phyloP scores from a whole-genome alignment of 2,797 vertebrate species.

The Thaleichthys pacificus region DNA sequence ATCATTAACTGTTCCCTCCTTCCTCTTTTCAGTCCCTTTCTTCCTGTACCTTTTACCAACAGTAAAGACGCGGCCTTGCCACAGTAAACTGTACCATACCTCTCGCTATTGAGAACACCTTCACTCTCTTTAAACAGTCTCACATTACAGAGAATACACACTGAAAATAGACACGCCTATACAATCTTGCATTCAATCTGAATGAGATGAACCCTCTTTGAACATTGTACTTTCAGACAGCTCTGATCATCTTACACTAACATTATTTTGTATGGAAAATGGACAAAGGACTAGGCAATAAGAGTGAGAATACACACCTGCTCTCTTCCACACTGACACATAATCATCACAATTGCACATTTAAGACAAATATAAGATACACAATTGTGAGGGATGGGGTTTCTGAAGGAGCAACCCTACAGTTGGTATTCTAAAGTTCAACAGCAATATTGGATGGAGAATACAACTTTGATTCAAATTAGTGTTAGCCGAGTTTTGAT shows the following conservation, averaged over 20 bases:
- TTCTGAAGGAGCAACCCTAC: not conserved
- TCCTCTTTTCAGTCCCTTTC: not conserved
- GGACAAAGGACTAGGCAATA: constrained; percentile 9
- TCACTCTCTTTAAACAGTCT: not conserved
- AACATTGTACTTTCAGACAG: constrained; percentile 7
- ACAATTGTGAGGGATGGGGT: not conserved
- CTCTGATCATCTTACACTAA: constrained; percentile 5
- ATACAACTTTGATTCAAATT: too few relatives aligned
- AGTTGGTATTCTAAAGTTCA: not conserved
- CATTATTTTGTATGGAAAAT: constrained; percentile 6
- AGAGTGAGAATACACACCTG: not conserved
- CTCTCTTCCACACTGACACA: not conserved
- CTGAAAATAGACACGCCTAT: not conserved
- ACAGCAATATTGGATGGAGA: too few relatives aligned
- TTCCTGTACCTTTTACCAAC: not conserved
- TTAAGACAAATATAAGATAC: not conserved
- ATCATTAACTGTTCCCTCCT: not conserved
- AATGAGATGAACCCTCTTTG: not conserved
- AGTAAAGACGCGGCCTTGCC: not conserved
- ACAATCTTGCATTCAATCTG: constrained; percentile 1
- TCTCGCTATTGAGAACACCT: not conserved
- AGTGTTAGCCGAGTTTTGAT: not conserved
- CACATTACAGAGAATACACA: not conserved
- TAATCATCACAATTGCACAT: not conserved
- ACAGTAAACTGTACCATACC: not conserved